Evolutionary conservation across 2,888 invertebrate species (phyloP).

Genomic region (Therioaphis trifolii): DNA sequence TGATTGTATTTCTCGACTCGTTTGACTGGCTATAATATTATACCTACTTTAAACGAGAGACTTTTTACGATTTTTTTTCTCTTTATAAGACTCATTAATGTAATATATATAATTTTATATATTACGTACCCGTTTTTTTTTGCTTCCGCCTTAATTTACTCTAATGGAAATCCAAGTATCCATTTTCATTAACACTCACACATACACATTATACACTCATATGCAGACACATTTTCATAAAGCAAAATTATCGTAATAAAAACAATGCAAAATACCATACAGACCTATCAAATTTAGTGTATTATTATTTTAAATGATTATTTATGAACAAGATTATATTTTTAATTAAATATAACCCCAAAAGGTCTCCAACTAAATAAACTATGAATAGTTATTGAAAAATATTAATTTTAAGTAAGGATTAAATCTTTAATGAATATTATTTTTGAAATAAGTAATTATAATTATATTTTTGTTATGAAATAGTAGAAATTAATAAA

Average conservation of each 20-base stretch:
- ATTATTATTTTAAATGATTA: not conserved
- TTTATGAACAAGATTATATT: too few species aligned
- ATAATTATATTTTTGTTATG: not conserved
- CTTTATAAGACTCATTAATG: constrained; percentile 23
- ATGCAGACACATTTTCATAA: not conserved
- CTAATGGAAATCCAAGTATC: constrained; percentile 33
- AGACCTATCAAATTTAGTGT: not conserved
- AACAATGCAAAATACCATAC: not conserved
- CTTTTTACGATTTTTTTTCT: not conserved
- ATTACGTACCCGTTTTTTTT: too few species aligned
- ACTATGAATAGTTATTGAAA: too few species aligned
- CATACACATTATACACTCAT: not conserved
- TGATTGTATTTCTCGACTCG: too few species aligned
- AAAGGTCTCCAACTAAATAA: not conserved
- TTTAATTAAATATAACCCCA: not conserved
- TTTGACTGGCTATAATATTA: not conserved
- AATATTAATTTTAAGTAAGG: too few species aligned
- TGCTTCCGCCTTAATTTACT: constrained; percentile 27
- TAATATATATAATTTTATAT: constrained; percentile 11
- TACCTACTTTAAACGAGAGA: not conserved
- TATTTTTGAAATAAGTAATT: not conserved
- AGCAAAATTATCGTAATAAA: not conserved
- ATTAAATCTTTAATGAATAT: not conserved
- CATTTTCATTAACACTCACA: constrained; percentile 12
- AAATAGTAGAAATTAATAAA: not conserved